phyloP scores from a whole-genome alignment of 2,888 invertebrate genomes.

The Eilema griseolum region DNA sequence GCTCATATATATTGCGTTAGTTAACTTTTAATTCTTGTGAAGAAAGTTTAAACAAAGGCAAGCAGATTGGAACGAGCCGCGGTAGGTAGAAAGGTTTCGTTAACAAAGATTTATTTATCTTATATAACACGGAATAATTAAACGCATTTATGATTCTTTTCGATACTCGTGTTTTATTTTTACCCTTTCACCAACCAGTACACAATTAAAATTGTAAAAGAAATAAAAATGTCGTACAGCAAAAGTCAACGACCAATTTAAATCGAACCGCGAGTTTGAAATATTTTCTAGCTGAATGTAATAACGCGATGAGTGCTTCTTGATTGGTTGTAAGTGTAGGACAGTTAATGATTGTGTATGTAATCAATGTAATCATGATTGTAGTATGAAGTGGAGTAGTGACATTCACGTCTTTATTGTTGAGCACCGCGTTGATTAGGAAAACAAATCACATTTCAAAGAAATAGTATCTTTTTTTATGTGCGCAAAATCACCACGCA shows the following conservation, averaged over 20 bases:
- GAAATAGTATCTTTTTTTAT: neutral
- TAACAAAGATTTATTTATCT: conserved; percentile 44
- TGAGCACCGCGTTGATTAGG: neutral
- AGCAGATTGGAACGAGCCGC: conserved; percentile 25
- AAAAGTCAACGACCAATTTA: conserved; percentile 31
- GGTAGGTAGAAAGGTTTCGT: conserved; percentile 35
- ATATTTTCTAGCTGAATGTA: conserved; percentile 10
- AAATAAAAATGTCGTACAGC: conserved; percentile 53
- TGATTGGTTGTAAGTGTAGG: conserved; percentile 62
- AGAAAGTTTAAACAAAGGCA: conserved; percentile 31
- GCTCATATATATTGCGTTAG: neutral
- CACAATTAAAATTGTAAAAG: conserved; percentile 67
- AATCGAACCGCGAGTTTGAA: conserved; percentile 25
- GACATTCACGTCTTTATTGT: conserved; percentile 59
- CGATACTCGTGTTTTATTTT: conserved; percentile 58
- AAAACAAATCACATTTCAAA: conserved; percentile 11
- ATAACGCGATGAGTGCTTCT: conserved; percentile 44
- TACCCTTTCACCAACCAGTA: conserved; percentile 67
- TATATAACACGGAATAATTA: conserved; percentile 55
- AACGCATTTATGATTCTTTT: conserved; percentile 48
- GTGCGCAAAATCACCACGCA: no score
- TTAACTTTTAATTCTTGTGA: conserved; percentile 19
- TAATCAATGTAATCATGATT: conserved; percentile 58
- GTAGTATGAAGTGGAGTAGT: conserved; percentile 49
- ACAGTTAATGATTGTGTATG: conserved; percentile 64